Base-by-base conservation (phyloP, 1,140 invertebrate genomes). In the Achatina immaculata region DNA sequence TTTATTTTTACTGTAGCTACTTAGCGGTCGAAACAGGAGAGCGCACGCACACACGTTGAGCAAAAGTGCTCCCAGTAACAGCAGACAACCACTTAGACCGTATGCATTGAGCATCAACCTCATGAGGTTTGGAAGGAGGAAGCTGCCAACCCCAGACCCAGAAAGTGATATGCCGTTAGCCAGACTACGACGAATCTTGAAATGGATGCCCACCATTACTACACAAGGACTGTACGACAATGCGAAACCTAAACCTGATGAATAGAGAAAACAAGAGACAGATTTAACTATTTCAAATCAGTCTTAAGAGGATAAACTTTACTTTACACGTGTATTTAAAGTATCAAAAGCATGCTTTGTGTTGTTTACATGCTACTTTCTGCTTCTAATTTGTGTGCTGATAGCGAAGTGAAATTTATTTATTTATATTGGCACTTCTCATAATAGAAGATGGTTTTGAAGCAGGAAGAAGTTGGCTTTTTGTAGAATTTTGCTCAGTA, bases 81-180 rank as follows among this genome's bases (percentile, higher is more conserved):
- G 40, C n/a, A 97, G 86, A 0, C 95, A 94, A 0, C 90, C 89
- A 81, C 94, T 92, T 95, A 96, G 96, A 3, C 94, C 94, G 55
- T 92, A 93, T 0, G 88, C 83, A 0, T 93, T 88, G 14, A 96
- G 93, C 7, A 97, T 90, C 9, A 86, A 82, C 24, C 92, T 91
- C 36, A 94, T 94, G 36, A 97, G 89, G 73, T 85, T 85, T 0
- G 19, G 95, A 94, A 78, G 95, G 0, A 96, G 88, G 88, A 97
- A 96, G 3, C 95, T 95, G 0, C 94, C 94, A 38, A 98, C 95
- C n/a, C 97, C 97, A 1, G 96, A 97, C 7, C 97, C 97, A 87
- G 96, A 98, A 9, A 99, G 97, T 0, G 98, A 96, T 65, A 99
- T 97, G 24, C 98, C 98, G 0, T 97, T 99, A 38, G 98, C 98